Evolutionary conservation across 1,140 invertebrate species (phyloP), one percentile per base, ranked within the genome.

Genomic region (Acromyrmex echinatior): DNA sequence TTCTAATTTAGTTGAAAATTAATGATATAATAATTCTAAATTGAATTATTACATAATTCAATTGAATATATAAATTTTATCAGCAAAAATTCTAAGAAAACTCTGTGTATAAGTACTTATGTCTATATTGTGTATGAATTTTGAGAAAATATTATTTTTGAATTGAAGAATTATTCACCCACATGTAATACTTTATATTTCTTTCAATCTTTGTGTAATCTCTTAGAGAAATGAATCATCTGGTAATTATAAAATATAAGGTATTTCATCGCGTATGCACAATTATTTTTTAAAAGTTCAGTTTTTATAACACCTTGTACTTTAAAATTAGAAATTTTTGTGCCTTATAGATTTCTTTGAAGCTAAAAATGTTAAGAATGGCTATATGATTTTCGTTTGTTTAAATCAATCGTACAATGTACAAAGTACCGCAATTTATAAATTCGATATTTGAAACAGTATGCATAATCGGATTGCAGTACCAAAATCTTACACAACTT

Each of bases 51-150:
- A 51, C 2, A 51, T 51, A 2, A 51, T 51, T 51, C 3, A 16
- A 16, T 14, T 51, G 4, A 51, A 51, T 77, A 25, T 2, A 28
- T 45, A 49, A 78, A 45, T 78, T 14, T 65, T 31, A 60, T 77
- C 21, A 77, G 18, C 3, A 3, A 31, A 3, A 62, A 9, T 77
- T 18, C 12, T 9, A 5, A 62, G 16, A 25, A 62, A 35, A n/a
- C 18, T 74, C 9, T 31, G 9, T 73, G 3, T 71, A 51, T 39
- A 51, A 45, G 39, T 31, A 16, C 9, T 45, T 62, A 63, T 51
- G 3, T 21, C 65, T 53, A 80, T 12, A 51, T 66, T 53, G 10
- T 74, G 10, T 25, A 63, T 80, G 39, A 79, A 53, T 80, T 68
- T 80, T 68, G n/a, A 80, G 16, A 56, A 3, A 31, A 71, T 4